A percentile compares a stretch with the other conserved stretches of the same genome.
Evolutionary conservation across 2,113 vertebrate species (phyloP).

Genomic region (Phaethornis superciliosus): DNA sequence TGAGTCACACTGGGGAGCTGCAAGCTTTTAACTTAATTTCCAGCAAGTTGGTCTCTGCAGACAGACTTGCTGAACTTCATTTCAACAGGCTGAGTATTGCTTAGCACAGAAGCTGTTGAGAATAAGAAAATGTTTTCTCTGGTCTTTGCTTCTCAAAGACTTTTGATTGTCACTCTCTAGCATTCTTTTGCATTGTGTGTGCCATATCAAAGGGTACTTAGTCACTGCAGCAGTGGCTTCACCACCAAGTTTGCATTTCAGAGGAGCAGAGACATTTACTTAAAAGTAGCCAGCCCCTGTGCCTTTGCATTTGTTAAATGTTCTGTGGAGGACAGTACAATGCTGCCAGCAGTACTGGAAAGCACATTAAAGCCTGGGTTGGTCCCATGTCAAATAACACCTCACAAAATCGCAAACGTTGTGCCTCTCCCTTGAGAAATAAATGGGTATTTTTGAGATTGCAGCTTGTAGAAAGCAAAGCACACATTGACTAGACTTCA

Average conservation of each 20-base stretch:
- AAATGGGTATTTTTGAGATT: neutral
- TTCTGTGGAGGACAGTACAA: neutral
- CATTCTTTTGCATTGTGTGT: neutral
- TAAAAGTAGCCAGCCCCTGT: neutral
- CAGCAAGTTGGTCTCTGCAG: neutral
- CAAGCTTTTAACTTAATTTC: neutral
- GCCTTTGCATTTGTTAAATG: neutral
- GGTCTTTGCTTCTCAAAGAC: neutral
- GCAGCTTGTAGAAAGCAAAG: neutral
- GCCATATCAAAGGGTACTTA: neutral
- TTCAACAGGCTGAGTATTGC: neutral
- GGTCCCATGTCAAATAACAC: neutral
- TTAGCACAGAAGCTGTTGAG: neutral
- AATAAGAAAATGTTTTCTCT: neutral
- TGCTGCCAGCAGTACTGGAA: neutral
- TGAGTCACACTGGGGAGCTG: neutral
- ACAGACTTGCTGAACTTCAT: neutral
- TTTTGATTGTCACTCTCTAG: neutral
- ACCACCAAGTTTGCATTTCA: conserved; percentile 6
- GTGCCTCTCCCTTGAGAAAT: neutral
- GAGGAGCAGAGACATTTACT: neutral
- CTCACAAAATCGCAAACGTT: neutral
- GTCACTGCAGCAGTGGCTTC: neutral
- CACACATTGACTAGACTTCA: neutral
- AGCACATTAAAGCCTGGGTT: neutral